Evolutionary conservation across 2,888 invertebrate genomes (phyloP).

Genomic region (Pantelozetes paolii): DNA sequence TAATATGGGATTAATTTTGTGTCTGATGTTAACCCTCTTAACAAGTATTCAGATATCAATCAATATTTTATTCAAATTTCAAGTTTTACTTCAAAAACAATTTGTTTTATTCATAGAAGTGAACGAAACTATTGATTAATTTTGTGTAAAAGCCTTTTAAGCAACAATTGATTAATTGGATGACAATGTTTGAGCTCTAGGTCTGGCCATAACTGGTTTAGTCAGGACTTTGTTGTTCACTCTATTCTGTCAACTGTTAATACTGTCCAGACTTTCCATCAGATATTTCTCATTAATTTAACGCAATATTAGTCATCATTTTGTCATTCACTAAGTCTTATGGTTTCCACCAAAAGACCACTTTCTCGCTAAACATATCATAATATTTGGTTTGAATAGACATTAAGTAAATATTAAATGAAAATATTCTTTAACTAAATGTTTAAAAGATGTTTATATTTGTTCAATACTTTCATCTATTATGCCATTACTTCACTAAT

Average conservation of each 20-base stretch:
- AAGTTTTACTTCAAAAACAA: background rate
- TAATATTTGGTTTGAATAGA: background rate
- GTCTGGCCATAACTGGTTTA: background rate
- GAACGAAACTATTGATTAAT: background rate
- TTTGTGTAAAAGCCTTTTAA: background rate
- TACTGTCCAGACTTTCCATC: background rate
- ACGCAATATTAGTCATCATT: background rate
- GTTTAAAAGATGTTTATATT: no score
- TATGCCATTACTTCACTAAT: no score
- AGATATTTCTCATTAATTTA: background rate
- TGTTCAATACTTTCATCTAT: no score
- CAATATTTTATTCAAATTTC: background rate
- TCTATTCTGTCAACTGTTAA: background rate
- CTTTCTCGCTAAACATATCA: background rate
- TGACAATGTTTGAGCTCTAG: background rate
- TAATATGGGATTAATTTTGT: no score
- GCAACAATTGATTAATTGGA: background rate
- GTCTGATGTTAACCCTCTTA: no score
- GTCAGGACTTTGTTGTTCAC: background rate
- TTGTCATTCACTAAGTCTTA: background rate
- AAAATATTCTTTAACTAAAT: background rate
- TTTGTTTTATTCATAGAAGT: background rate
- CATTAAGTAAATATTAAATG: background rate
- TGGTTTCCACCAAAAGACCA: background rate
- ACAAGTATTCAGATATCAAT: background rate